Base-by-base conservation (phyloP, 2,113 vertebrate genomes). In the Columba livia region DNA sequence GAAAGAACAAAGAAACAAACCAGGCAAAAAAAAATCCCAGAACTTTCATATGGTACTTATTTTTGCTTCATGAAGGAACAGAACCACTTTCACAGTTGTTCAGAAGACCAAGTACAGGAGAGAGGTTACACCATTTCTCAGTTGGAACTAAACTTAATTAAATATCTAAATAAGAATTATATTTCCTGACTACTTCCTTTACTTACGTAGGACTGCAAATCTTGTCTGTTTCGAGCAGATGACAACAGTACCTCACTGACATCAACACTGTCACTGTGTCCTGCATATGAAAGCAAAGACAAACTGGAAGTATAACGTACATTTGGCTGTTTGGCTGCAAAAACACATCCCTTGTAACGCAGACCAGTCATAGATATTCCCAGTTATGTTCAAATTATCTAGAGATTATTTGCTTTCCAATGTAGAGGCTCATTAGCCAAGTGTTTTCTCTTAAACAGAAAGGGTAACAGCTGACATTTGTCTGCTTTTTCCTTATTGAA, bases 11-110 rank as follows among this genome's bases (percentile, higher is more conserved):
- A 50, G 15, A 6, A 74, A 48, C 19, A 1, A 74, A 48, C 6
- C 2, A 34, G 16, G 29, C 21, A 31, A 23, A n/a, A 42, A 34
- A 7, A 23, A 38, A 6, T 1, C 2, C 26, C 11, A 3, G 54
- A 25, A 24, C 24, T 51, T 86, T 36, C 31, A 38, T 23, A 38
- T 6, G 19, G 4, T 38, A 54, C 7, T 38, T 11, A 1, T 23
- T 54, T 79, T 47, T 36, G 47, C 5, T 47, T 62, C 38, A 28
- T 29, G 23, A 53, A 77, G 15, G 10, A 50, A 50, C n/a, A 56
- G 50, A 90, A 62, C 7, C 0, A 2, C 19, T 40, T 23, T 79
- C 13, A 34, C 32, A 28, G 25, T 36, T 17, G 13, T 61, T 70
- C 47, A 53, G n/a, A 29, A 64, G 36, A 18, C 32, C 28, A 23